phyloP scores from a whole-genome alignment of 2,888 invertebrate species.

The Stenodema calcarata region DNA sequence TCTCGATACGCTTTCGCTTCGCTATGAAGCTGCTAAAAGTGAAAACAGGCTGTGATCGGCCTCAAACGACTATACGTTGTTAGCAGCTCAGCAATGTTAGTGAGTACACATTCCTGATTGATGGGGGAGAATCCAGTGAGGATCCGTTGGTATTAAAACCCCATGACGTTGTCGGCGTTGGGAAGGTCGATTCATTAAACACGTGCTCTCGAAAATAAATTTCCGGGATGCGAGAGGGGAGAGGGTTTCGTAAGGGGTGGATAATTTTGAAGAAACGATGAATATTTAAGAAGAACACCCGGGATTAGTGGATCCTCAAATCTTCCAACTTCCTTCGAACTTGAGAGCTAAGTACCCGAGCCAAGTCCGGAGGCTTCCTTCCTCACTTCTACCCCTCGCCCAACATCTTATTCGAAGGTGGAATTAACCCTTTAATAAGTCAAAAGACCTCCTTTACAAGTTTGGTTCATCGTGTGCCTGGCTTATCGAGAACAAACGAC shows the following conservation, averaged over 20 bases:
- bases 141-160: neutral
- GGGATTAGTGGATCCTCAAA: constrained; percentile 29
- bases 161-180: neutral
- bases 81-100: neutral
- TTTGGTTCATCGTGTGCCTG: neutral
- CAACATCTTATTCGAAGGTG: neutral
- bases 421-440: neutral
- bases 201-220: constrained; percentile 48
- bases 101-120: constrained; percentile 4
- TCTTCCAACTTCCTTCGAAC: constrained; percentile 30
- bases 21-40: too few species aligned
- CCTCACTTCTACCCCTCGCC: neutral
- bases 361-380: neutral
- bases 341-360: constrained; percentile 9
- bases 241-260: constrained; percentile 5
- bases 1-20: too few species aligned
- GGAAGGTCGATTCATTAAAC: constrained; percentile 39
- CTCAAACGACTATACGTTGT: too few species aligned
- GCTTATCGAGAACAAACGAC: too few species aligned
- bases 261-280: constrained; percentile 29
- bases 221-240: constrained; percentile 41
- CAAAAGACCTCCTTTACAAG: neutral
- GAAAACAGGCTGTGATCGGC: too few species aligned
- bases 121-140: neutral
- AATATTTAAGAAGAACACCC: constrained; percentile 47